Evolutionary conservation across 2,888 invertebrate genomes (phyloP), one percentile per base, ranked within the genome.

Genomic region (Stenchaetothrips biformis): DNA sequence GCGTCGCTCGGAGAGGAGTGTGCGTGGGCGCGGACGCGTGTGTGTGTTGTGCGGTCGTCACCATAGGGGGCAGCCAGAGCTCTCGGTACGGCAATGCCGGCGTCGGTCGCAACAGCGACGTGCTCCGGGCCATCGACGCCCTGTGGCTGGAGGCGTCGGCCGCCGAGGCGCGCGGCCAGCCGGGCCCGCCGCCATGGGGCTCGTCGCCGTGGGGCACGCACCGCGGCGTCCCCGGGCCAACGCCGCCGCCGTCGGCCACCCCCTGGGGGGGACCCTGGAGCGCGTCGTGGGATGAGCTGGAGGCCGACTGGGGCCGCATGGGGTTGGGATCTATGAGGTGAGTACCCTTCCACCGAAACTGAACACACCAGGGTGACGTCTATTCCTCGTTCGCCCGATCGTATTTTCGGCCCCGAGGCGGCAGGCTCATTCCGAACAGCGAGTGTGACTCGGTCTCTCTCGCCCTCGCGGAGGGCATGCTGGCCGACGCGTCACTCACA

Each of bases 121-220:
- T 74, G 25, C 67, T 74, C 67, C 67, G 67, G 9, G 67, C 67
- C 67, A 74, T 74, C 67, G 67, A 74, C 25, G 67, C 67, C 67
- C 67, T 74, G 8, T 80, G 16, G 80, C 79, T 25, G 77, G 79
- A 37, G 77, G 79, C 74, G 77, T 79, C 48, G 77, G 48, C 16
- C 37, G 16, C 77, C 27, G 80, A 74, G 77, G 80, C 59, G 53
- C 47, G n/a, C 27, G 25, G 48, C 48, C 67, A 21, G 37, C 67
- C 67, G 25, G 21, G 11, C 21, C 67, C 21, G 8, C 21, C 67
- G 25, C 67, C 67, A 11, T 25, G 67, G 67, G 67, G 67, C 67
- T 21, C 67, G 21, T n/a, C 21, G 21, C 67, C 67, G 21, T 21
- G 67, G 9, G 9, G 37, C 37, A 37, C 25, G 21, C 67, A 53